Evolutionary conservation across 2,797 vertebrate species (phyloP).

Genomic region (Simalia tracyae): DNA sequence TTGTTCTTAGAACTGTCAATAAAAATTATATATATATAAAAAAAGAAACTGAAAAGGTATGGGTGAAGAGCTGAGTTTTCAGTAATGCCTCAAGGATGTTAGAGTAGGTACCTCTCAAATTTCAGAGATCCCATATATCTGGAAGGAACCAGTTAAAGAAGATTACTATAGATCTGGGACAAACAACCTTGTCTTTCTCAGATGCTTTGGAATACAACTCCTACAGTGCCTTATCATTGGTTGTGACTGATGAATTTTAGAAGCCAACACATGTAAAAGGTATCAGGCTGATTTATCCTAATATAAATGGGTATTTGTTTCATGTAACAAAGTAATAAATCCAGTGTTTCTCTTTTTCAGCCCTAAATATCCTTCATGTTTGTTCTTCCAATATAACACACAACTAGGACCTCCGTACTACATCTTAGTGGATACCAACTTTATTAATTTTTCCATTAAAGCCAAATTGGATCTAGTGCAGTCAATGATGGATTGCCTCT

Average conservation of each 20-base stretch:
- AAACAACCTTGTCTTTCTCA: neutral
- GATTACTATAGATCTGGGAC: neutral
- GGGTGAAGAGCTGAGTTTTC: no score
- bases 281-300: neutral
- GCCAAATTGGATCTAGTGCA: conserved; percentile 96
- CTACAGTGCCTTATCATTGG: no score
- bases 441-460: conserved; percentile 99
- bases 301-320: neutral
- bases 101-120: no score
- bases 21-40: no score
- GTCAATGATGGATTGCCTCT: conserved; percentile 99
- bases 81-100: no score
- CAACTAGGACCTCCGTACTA: conserved; percentile 96
- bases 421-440: conserved; percentile 94
- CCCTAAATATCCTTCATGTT: conserved; percentile 89
- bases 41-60: no score
- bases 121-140: no score
- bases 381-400: conserved; percentile 99
- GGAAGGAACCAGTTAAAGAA: no score
- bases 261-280: no score
- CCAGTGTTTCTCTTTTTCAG: conserved; percentile 70
- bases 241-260: no score
- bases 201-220: neutral
- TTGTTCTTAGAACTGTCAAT: no score
- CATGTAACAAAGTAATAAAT: conserved; percentile 30